Evolutionary conservation across 2,797 vertebrate genomes (phyloP).

Genomic region (Pangasius macronema): DNA sequence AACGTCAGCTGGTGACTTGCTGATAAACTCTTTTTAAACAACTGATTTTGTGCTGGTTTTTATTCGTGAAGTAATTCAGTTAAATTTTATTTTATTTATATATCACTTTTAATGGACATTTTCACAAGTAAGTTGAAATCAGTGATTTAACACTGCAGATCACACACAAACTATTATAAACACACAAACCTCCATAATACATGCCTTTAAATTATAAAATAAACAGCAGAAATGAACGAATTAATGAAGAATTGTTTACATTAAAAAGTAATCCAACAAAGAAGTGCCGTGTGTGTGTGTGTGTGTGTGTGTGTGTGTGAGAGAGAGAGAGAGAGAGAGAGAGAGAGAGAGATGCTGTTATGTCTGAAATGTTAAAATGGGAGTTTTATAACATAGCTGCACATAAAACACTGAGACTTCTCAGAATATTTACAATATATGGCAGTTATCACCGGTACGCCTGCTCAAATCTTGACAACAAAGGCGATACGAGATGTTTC

Average conservation of each 20-base stretch:
- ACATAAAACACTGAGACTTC: neutral
- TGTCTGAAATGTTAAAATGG: neutral
- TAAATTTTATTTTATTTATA: neutral
- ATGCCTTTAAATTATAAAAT: neutral
- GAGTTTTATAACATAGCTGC: neutral
- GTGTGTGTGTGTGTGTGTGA: conserved; percentile 8
- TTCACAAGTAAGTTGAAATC: neutral
- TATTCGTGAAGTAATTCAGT: neutral
- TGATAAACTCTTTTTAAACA: conserved; percentile 26
- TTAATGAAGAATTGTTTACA: neutral
- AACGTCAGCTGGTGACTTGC: neutral
- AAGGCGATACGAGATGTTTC: neutral
- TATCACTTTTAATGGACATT: neutral
- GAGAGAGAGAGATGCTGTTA: neutral
- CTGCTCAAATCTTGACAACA: neutral
- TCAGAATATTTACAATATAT: neutral
- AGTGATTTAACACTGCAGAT: neutral
- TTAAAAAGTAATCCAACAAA: neutral
- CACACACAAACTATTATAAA: neutral
- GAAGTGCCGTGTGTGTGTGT: neutral
- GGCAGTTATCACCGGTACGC: neutral
- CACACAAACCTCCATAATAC: neutral
- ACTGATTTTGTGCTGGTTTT: conserved; percentile 23
- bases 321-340: too few species aligned
- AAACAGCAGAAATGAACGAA: neutral